These are phyloP conservation scores for Muraenolepis orangiensis DNA, from an alignment of 2,797 vertebrate species.

Conservation along the genomic window DNA sequence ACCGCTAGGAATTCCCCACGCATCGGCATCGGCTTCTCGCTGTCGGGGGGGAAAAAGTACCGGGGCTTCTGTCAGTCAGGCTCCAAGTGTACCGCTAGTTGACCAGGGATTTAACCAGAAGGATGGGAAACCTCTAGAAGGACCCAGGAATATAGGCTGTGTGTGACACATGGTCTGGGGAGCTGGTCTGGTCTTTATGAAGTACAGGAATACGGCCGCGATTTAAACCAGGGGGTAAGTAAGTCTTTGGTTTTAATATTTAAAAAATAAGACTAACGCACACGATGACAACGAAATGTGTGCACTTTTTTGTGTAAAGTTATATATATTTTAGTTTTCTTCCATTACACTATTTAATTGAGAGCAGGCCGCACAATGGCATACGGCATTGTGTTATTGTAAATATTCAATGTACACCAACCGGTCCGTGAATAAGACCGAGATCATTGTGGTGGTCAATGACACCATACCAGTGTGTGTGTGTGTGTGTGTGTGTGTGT, in stretches of 20 bases:
- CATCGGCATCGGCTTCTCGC: slow-evolving; percentile 60
- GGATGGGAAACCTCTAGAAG: slow-evolving; percentile 36
- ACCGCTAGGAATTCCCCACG: slow-evolving; percentile 79
- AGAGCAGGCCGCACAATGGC: not conserved
- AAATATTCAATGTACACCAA: not conserved
- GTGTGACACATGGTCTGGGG: too few relatives aligned
- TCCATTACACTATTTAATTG: not conserved
- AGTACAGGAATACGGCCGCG: slow-evolving; percentile 28
- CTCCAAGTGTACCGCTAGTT: slow-evolving; percentile 36
- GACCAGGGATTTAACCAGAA: slow-evolving; percentile 29
- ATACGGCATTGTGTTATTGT: not conserved
- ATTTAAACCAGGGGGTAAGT: slow-evolving; percentile 43
- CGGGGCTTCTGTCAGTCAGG: slow-evolving; percentile 61
- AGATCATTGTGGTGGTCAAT: not conserved
- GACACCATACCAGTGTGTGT: not conserved
- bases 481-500: too few relatives aligned
- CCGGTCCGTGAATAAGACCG: too few relatives aligned
- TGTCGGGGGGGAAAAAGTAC: slow-evolving; percentile 58
- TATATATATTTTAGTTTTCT: too few relatives aligned
- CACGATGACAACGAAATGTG: not conserved
- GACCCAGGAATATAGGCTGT: slow-evolving; percentile 29
- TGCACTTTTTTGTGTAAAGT: not conserved
- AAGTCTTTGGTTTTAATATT: slow-evolving; percentile 22
- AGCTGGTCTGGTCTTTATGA: not conserved
- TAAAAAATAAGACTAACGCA: not conserved